These are phyloP conservation scores for Daboia siamensis DNA, from an alignment of 2,113 vertebrate species.

Conservation along the genomic window DNA sequence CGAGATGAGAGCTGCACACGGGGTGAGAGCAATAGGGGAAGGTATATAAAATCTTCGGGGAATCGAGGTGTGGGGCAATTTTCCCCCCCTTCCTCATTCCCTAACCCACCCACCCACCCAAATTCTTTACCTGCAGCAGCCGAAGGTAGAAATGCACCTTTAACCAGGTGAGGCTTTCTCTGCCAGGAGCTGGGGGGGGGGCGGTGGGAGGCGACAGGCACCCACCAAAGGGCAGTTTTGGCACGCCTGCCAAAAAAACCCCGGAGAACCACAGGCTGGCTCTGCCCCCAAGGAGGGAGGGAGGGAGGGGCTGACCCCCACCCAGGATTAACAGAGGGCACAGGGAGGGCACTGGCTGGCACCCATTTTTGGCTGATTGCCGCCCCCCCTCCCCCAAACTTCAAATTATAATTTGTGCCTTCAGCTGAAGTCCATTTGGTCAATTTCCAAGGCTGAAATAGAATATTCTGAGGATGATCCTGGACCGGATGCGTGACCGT, in stretches of 20 bases:
- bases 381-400: no score
- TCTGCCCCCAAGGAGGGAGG: background rate
- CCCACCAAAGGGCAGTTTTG: background rate
- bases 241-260: background rate
- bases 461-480: no score
- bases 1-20: background rate
- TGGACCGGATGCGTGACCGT: no score
- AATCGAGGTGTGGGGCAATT: background rate
- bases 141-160: background rate
- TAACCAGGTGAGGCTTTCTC: background rate
- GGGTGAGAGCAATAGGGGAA: background rate
- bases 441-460: no score
- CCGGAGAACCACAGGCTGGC: background rate
- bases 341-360: no score
- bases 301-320: background rate
- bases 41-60: background rate
- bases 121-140: background rate
- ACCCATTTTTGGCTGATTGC: no score
- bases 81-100: background rate
- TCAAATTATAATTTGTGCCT: no score
- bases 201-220: background rate
- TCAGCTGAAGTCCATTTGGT: no score
- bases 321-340: background rate
- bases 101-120: no score
- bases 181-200: background rate